phyloP scores from a whole-genome alignment of 2,113 vertebrate species.

The Nothocercus nigrocapillus region DNA sequence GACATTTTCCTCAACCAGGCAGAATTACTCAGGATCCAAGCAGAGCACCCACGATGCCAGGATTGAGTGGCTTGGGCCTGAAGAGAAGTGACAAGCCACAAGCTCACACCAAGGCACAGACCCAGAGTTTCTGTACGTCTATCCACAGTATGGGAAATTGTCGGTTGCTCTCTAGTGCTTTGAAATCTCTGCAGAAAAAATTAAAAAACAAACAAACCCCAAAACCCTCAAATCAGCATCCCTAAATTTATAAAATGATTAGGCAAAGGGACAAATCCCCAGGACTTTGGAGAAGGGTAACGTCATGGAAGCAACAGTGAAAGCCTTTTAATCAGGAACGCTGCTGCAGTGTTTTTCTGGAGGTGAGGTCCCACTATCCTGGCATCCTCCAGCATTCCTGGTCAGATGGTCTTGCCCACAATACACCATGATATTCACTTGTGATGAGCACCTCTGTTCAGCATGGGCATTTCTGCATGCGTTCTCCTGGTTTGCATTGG shows the following conservation, averaged over 20 bases:
- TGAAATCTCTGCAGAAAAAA: not conserved
- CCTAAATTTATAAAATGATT: not conserved
- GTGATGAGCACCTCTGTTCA: not conserved
- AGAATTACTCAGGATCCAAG: fast-evolving
- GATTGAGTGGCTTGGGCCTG: not conserved
- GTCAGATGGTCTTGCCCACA: not conserved
- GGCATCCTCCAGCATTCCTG: not conserved
- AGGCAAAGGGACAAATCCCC: not conserved
- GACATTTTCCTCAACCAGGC: not conserved
- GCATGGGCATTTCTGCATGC: fast-evolving
- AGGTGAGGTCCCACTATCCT: not conserved
- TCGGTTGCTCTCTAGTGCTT: not conserved
- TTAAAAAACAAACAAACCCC: fast-evolving
- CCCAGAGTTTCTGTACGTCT: not conserved
- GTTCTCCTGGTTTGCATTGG: not conserved
- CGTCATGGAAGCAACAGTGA: not conserved
- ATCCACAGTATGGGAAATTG: not conserved
- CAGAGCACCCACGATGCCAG: not conserved
- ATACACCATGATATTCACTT: not conserved
- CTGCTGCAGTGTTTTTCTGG: not conserved
- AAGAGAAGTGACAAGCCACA: not conserved
- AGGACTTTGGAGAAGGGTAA: not conserved
- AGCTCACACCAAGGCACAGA: not conserved
- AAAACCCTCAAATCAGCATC: not conserved
- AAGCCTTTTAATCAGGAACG: fast-evolving